Evolutionary conservation across 2,888 invertebrate species (phyloP).

Genomic region (Parnassius smintheus): DNA sequence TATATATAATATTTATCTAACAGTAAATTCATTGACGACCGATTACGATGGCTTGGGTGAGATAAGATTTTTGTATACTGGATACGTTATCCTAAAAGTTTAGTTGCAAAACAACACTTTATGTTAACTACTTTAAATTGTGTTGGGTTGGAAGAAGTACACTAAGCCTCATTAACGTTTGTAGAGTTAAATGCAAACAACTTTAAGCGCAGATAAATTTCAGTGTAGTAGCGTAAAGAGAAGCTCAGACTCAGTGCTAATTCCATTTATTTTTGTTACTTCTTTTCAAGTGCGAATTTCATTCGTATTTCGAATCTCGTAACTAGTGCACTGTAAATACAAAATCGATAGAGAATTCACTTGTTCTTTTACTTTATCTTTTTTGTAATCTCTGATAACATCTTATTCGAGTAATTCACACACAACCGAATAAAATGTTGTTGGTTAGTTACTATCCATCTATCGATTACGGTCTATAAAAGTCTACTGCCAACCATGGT

Average conservation of each 20-base stretch:
- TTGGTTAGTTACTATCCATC: no score
- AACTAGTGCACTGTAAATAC: conserved; percentile 8
- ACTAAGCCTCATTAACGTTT: conserved; percentile 18
- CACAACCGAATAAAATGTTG: no score
- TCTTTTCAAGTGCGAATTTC: conserved; percentile 1
- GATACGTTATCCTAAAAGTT: neutral
- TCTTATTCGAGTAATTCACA: no score
- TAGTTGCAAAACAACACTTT: conserved; percentile 5
- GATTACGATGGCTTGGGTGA: no score
- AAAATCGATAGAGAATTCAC: neutral
- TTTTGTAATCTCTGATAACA: neutral
- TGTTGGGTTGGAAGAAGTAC: conserved; percentile 7
- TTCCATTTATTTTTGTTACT: conserved; percentile 12
- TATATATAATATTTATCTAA: no score
- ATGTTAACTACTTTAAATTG: conserved; percentile 11
- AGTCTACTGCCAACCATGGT: no score
- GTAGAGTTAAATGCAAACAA: conserved; percentile 23
- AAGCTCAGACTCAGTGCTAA: conserved; percentile 4
- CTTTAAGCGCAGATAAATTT: conserved; percentile 21
- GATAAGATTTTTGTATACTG: no score
- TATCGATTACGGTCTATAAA: no score
- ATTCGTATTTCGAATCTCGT: neutral
- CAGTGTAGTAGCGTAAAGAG: conserved; percentile 8
- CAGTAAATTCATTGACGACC: no score
- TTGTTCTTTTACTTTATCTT: neutral